Evolutionary conservation across 2,113 vertebrate genomes (phyloP).

Genomic region (Anoplopoma fimbria): DNA sequence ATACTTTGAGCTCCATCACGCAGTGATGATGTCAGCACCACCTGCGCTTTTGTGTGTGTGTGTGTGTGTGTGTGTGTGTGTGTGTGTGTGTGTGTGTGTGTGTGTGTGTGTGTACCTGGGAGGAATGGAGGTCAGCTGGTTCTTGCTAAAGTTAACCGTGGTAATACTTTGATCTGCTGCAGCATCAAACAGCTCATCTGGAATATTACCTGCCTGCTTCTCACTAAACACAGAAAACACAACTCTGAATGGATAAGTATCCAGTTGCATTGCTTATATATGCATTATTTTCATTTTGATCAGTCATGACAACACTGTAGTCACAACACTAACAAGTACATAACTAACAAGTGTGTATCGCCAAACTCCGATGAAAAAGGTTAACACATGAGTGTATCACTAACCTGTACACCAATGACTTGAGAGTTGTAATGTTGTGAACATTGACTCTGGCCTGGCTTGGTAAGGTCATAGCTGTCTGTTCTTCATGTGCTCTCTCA

Average conservation of each 20-base stretch:
- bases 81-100: background rate
- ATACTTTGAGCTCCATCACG: background rate
- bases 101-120: slow-evolving; percentile 82
- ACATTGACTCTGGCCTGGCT: slow-evolving; percentile 89
- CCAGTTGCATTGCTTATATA: no score
- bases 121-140: slow-evolving; percentile 88
- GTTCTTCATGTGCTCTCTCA: slow-evolving; percentile 57
- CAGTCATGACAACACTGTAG: background rate
- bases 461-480: slow-evolving; percentile 93
- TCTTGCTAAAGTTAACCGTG: slow-evolving; percentile 93
- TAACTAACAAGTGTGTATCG: background rate
- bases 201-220: slow-evolving; percentile 86
- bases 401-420: slow-evolving; percentile 90
- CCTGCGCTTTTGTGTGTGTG: background rate
- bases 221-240: slow-evolving; percentile 82
- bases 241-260: background rate
- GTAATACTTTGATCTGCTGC: slow-evolving; percentile 76
- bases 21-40: background rate
- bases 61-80: no score
- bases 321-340: background rate
- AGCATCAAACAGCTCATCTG: slow-evolving; percentile 89
- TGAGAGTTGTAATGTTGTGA: slow-evolving; percentile 87
- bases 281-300: background rate
- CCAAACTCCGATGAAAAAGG: background rate
- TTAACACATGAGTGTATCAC: background rate